phyloP scores from a whole-genome alignment of 2,888 invertebrate genomes.

The Drosophila macrothrix region DNA sequence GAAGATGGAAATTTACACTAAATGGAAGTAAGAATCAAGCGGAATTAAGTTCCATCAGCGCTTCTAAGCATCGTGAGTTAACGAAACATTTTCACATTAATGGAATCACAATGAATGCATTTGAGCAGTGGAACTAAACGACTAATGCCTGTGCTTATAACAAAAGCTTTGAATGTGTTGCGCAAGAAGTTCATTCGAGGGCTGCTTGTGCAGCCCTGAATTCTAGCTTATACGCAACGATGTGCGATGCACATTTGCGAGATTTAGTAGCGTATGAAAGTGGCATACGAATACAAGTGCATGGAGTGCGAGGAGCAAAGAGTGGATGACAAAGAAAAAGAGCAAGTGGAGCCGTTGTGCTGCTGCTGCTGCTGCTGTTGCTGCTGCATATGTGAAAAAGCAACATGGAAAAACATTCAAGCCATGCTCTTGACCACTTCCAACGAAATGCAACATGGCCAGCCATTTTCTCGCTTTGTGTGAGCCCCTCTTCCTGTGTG shows the following conservation, averaged over 20 bases:
- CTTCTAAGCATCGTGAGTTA: background rate
- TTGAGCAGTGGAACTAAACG: background rate
- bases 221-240: constrained; percentile 35
- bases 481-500: background rate
- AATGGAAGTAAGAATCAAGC: background rate
- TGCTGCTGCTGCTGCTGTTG: background rate
- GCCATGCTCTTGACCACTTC: constrained; percentile 59
- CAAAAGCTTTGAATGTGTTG: constrained; percentile 1
- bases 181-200: background rate
- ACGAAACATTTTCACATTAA: background rate
- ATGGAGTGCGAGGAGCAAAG: constrained; percentile 26
- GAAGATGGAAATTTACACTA: background rate
- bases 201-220: constrained; percentile 33
- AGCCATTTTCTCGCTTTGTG: constrained; percentile 12
- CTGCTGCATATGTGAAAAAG: constrained; percentile 53
- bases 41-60: background rate
- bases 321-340: constrained; percentile 5
- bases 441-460: constrained; percentile 55
- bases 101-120: background rate
- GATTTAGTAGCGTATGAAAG: constrained; percentile 69
- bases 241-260: constrained; percentile 54
- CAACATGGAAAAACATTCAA: constrained; percentile 46
- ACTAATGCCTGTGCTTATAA: background rate
- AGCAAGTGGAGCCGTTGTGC: background rate
- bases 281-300: constrained; percentile 39